Conservation (phyloP, 2,888 invertebrate genomes). For the Muschampia plurimacula region DNA sequence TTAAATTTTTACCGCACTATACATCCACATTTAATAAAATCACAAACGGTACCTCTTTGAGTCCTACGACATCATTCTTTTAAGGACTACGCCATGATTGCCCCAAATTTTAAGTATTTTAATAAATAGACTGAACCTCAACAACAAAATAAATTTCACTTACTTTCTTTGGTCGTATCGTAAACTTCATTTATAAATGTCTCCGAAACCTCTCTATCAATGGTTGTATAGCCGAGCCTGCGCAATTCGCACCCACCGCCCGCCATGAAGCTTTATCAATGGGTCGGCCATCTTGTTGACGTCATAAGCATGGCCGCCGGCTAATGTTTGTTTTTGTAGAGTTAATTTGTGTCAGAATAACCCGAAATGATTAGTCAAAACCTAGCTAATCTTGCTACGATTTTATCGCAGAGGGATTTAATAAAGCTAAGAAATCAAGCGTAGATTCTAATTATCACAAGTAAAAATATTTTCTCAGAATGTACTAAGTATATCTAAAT, state of each 20-base stretch:
- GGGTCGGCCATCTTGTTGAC: conserved; percentile 78
- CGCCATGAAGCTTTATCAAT: conserved; percentile 75
- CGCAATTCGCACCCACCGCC: conserved; percentile 56
- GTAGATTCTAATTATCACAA: no score
- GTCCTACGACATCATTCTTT: no score
- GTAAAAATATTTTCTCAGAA: no score
- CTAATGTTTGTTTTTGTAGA: conserved; percentile 72
- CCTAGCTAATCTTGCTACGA: conserved; percentile 11
- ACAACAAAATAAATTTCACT: no score
- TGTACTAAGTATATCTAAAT: no score
- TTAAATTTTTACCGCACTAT: no score
- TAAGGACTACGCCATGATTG: no score
- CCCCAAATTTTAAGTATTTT: no score
- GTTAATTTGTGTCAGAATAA: conserved; percentile 44
- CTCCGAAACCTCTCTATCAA: conserved; percentile 67
- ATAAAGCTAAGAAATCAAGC: conserved; percentile 1
- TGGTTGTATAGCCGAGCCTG: conserved; percentile 69
- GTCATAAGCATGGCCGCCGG: conserved; percentile 70
- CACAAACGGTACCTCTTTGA: no score
- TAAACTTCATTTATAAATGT: conserved; percentile 50
- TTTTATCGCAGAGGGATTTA: conserved; percentile 3
- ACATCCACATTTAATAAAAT: no score
- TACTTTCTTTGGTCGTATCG: conserved; percentile 36
- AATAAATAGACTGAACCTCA: no score
- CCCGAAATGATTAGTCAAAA: conserved; percentile 27